Base-by-base conservation (phyloP, 2,797 vertebrate species). In the Lacerta bilineata region DNA sequence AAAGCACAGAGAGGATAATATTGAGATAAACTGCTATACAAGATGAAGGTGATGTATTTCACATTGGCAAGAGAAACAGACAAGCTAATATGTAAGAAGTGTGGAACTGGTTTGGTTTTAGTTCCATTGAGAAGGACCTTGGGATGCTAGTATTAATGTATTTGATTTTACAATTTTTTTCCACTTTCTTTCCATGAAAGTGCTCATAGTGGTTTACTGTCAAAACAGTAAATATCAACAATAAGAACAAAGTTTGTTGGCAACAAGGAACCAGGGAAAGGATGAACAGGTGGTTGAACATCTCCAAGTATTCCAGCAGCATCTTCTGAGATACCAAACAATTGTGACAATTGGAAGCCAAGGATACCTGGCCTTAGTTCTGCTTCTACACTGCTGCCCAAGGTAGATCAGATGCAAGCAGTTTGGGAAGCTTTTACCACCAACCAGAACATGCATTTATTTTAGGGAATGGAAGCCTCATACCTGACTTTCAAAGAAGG, bases 1-100 rank as follows among this genome's bases (percentile, higher is more conserved):
- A n/a, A 89, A 66, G 25, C 41, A 46, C 68, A n/a, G 64, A 66
- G 83, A 59, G n/a, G 43, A 85, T 83, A 83, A 66, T 85, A 80
- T 80, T 80, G 80, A 89, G 64, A 75, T 80, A 61, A 80, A 71
- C 18, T 59, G 29, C 72, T 33, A 77, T 43, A 41, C 66, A 84
- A 87, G 43, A 80, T 71, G 25, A 80, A 75, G n/a, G 55, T 82
- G n/a, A 64, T 75, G 23, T 83, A 15, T 74, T 76, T 36, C 61
- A 18, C 25, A 64, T 9, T 74, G 69, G 82, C 55, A 74, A 33
- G 68, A n/a, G 50, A 8, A n/a, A 43, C 20, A 55, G 18, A 66
- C 59, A 59, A 25, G 25, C 23, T 61, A 75, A 81, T 64, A 80
- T 33, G 61, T 80, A 33, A 82, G 82, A 66, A 64, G 20, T n/a